Evolutionary conservation across 2,797 vertebrate genomes (phyloP).

Genomic region (Argentina silus): DNA sequence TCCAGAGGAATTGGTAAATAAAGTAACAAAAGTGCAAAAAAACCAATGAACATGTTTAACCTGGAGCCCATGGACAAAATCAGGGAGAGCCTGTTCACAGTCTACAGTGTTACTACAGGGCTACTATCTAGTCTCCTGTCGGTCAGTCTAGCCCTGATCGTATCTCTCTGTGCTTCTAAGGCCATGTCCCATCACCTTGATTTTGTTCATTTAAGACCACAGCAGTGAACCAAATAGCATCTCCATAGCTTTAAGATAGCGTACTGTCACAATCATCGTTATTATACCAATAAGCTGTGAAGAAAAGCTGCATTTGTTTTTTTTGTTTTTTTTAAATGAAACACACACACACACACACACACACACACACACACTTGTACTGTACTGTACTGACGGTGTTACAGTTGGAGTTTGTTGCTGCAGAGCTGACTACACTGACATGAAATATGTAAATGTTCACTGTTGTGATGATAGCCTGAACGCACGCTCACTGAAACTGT

Average conservation of each 20-base stretch:
- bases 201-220: conserved; percentile 32
- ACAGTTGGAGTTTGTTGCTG: background rate
- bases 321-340: conserved; percentile 40
- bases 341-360: conserved; percentile 56
- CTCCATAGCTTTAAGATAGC: conserved; percentile 21
- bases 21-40: background rate
- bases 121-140: background rate
- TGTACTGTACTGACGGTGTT: too few relatives aligned
- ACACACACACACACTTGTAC: too few relatives aligned
- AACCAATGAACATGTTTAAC: conserved; percentile 1
- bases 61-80: background rate
- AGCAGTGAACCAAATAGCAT: conserved; percentile 19
- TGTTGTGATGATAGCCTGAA: conserved; percentile 29
- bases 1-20: background rate
- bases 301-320: conserved; percentile 40
- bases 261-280: conserved; percentile 8
- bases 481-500: too few relatives aligned
- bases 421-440: conserved; percentile 19
- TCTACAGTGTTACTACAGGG: background rate
- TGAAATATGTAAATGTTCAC: conserved; percentile 22
- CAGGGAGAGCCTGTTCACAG: background rate
- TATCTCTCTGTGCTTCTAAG: conserved; percentile 51
- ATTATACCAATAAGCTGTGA: conserved; percentile 49
- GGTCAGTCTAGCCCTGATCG: background rate
- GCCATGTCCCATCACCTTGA: conserved; percentile 52